phyloP scores from a whole-genome alignment of 2,113 vertebrate genomes.

The Hoplias malabaricus region DNA sequence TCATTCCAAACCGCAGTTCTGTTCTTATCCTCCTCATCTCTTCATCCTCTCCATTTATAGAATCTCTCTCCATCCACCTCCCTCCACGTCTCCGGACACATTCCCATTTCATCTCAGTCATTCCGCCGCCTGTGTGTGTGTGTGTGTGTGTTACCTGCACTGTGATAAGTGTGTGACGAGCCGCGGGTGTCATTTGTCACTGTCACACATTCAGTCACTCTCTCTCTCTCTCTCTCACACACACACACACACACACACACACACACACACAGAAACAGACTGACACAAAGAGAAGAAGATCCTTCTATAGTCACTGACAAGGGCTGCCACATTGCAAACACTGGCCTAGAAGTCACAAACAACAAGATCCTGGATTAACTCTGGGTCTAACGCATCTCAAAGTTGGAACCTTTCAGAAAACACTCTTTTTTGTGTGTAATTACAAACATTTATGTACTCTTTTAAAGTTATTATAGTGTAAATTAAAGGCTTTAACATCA shows the following conservation, averaged over 20 bases:
- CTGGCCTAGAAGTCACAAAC: neutral
- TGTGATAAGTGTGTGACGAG: slow-evolving; percentile 77
- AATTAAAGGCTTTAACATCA: no score
- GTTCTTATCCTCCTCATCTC: slow-evolving; percentile 53
- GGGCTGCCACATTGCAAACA: slow-evolving; percentile 15
- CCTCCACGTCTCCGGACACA: slow-evolving; percentile 66
- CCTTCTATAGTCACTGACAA: slow-evolving; percentile 11
- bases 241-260: neutral
- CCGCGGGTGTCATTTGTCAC: slow-evolving; percentile 73
- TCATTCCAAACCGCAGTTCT: slow-evolving; percentile 61
- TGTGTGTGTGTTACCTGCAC: slow-evolving; percentile 69
- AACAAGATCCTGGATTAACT: neutral
- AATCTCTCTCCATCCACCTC: slow-evolving; percentile 64
- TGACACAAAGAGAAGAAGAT: slow-evolving; percentile 25
- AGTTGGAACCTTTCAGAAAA: no score
- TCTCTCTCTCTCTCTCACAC: slow-evolving; percentile 20
- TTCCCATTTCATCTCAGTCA: slow-evolving; percentile 77
- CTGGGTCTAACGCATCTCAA: no score
- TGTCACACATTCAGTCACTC: slow-evolving; percentile 53
- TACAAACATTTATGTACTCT: no score
- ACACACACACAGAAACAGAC: neutral
- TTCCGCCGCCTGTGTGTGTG: slow-evolving; percentile 61
- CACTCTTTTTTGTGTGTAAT: no score
- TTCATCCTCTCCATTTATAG: slow-evolving; percentile 64
- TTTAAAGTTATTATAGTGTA: no score